Evolutionary conservation across 2,888 invertebrate species (phyloP), one percentile per base, ranked within the genome.

Genomic region (Volucella inflata): DNA sequence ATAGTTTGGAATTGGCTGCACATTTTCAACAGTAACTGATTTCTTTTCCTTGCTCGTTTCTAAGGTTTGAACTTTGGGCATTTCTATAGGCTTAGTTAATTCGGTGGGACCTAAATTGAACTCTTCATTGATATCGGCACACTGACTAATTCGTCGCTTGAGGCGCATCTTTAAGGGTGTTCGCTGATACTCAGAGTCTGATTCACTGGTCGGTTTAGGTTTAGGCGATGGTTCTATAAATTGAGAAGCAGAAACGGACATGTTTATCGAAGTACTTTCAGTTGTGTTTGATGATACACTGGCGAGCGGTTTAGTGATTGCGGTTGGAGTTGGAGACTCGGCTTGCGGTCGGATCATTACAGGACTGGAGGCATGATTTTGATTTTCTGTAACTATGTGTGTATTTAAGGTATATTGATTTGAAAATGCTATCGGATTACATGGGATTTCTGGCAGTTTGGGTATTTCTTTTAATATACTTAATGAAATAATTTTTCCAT

Each of bases 381-480:
- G 17, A 21, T 40, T 50, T 3, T 17, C 40, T n/a, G 16, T 4
- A 40, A 4, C 8, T 10, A 40, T 21, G 9, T 12, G n/a, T 2
- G 14, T 3, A 40, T 14, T 16, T 4, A 3, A 10, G 17, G 16
- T 0, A n/a, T 50, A 40, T 36, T 17, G 74, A 3, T n/a, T 53
- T 4, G 57, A 12, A 57, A 46, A 57, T 30, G 30, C 30, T 30
- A 30, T 30, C 30, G 50, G 14, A 2, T 60, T 50, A 8, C 51
- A 9, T 40, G 46, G 21, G 12, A 64, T 17, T 17, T 3, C 16
- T 9, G 46, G 64, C 14, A 62, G 53, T 48, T 16, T 42, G 10
- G 71, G 60, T 44, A 72, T 48, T 48, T 55, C 67, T 42, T 70
- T 78, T 9, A 83, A 55, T 21, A 64, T 38, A 71, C 79, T 79